phyloP scores from a whole-genome alignment of 64 coral and sea anemone genomes.

The Platygyra sinensis region DNA sequence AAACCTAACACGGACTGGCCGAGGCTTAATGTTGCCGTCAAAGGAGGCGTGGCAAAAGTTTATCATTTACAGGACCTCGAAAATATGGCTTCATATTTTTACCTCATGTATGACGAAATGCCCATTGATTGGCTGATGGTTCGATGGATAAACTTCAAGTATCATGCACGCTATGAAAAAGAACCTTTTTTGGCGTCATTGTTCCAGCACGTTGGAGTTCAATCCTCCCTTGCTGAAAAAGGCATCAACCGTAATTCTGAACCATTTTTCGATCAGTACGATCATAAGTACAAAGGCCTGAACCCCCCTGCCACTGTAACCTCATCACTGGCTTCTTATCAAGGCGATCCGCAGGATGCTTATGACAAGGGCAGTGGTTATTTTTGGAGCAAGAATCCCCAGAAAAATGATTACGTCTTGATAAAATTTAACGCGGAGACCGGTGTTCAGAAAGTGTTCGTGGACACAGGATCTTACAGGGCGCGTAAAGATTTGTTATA shows the following conservation, averaged over 20 bases:
- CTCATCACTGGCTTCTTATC: neutral
- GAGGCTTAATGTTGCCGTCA: slow-evolving; percentile 24
- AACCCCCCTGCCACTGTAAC: slow-evolving; percentile 24
- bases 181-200: slow-evolving; percentile 10
- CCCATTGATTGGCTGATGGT: slow-evolving; percentile 56
- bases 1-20: slow-evolving; percentile 9
- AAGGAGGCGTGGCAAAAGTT: slow-evolving; percentile 51
- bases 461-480: neutral
- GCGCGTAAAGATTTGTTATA: neutral
- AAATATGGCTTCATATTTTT: slow-evolving; percentile 36
- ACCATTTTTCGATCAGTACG: neutral
- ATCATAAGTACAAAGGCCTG: neutral
- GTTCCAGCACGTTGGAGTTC: slow-evolving; percentile 43
- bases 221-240: slow-evolving; percentile 26
- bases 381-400: neutral
- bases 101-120: slow-evolving; percentile 35
- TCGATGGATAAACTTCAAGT: slow-evolving; percentile 14
- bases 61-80: slow-evolving; percentile 4
- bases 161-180: neutral
- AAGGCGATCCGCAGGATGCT: neutral
- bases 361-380: neutral
- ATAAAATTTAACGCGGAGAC: slow-evolving; percentile 1
- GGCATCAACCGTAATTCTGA: neutral
- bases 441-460: neutral
- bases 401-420: slow-evolving; percentile 9